Evolutionary conservation across 2,888 invertebrate genomes (phyloP).

Genomic region (Synanthedon andrenaeformis): DNA sequence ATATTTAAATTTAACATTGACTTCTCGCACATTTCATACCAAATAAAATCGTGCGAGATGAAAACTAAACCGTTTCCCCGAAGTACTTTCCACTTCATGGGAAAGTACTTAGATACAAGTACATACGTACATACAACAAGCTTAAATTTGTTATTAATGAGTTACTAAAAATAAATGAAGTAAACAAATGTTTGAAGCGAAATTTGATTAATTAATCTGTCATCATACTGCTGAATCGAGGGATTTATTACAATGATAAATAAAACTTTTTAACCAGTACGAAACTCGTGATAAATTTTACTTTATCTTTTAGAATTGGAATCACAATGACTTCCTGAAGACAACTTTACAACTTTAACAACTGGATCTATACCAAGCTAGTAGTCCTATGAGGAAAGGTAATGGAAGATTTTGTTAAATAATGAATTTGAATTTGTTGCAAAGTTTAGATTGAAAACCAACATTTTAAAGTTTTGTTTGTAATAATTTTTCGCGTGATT

Average conservation of each 20-base stretch:
- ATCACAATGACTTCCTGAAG: too few species aligned
- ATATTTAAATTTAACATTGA: too few species aligned
- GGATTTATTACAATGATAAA: conserved; percentile 42
- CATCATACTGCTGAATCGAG: conserved; percentile 27
- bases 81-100: too few species aligned
- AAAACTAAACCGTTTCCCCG: too few species aligned
- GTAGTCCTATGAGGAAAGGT: not conserved
- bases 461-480: too few species aligned
- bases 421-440: conserved; percentile 1
- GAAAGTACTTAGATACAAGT: too few species aligned
- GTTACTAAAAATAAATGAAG: conserved; percentile 1
- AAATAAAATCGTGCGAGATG: too few species aligned
- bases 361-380: not conserved
- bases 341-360: too few species aligned
- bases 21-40: too few species aligned
- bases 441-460: conserved; percentile 3
- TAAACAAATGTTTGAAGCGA: conserved; percentile 6
- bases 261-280: conserved; percentile 29
- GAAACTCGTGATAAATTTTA: conserved; percentile 25
- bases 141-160: too few species aligned
- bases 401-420: not conserved
- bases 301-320: conserved; percentile 13
- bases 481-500: too few species aligned
- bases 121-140: too few species aligned
- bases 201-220: conserved; percentile 33